Conservation (phyloP, 2,797 vertebrate genomes). For the Poecilia picta region DNA sequence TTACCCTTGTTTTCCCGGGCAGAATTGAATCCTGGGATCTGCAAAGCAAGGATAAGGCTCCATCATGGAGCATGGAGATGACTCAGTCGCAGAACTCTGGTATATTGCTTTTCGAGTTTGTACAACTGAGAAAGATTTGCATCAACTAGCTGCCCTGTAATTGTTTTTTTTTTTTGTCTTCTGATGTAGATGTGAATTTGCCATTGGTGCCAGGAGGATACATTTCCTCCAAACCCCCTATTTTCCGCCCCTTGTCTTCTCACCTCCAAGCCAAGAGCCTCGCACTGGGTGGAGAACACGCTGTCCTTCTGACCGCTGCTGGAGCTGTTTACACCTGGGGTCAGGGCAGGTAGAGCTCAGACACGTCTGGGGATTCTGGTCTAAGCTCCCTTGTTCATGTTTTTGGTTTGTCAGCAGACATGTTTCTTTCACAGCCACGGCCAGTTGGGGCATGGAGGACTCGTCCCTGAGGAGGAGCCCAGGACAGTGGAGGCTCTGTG, state of each 20-base stretch:
- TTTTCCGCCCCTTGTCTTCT: slow-evolving; percentile 76
- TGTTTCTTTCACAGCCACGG: slow-evolving; percentile 84
- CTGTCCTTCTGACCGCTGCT: slow-evolving; percentile 76
- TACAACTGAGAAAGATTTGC: background rate
- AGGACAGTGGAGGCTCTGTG: slow-evolving; percentile 87
- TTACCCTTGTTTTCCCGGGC: slow-evolving; percentile 76
- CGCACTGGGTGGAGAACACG: slow-evolving; percentile 86
- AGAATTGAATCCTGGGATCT: slow-evolving; percentile 79
- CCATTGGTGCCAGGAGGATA: slow-evolving; percentile 87
- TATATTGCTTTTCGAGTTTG: background rate
- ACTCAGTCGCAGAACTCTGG: slow-evolving; percentile 35
- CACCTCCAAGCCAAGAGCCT: slow-evolving; percentile 79
- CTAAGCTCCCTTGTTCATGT: background rate
- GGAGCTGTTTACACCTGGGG: slow-evolving; percentile 89
- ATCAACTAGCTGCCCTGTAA: background rate
- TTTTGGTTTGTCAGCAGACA: background rate
- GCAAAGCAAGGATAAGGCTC: slow-evolving; percentile 39
- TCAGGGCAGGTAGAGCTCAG: slow-evolving; percentile 83
- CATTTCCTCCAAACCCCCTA: slow-evolving; percentile 76
- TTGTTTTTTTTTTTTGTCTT: background rate
- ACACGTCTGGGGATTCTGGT: background rate
- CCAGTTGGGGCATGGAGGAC: slow-evolving; percentile 89
- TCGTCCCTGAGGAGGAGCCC: slow-evolving; percentile 84
- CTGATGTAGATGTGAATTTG: slow-evolving; percentile 57
- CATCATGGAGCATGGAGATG: slow-evolving; percentile 71